Evolutionary conservation across 2,797 vertebrate species (phyloP).

Genomic region (Sphaeramia orbicularis): DNA sequence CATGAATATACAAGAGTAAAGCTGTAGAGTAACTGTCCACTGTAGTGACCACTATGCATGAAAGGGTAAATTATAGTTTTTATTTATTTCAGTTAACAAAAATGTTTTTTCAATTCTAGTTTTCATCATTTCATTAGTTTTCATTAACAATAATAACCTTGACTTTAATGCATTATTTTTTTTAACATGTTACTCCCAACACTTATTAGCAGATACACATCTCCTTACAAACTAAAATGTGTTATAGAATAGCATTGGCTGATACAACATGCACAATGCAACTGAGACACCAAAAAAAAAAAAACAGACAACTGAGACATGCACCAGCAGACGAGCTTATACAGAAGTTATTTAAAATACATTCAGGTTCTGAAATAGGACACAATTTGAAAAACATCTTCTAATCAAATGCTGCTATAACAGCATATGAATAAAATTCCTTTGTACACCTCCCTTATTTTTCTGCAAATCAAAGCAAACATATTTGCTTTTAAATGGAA

Average conservation of each 20-base stretch:
- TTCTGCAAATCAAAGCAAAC: constrained; percentile 48
- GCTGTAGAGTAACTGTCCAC: too few relatives aligned
- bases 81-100: too few relatives aligned
- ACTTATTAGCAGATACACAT: too few relatives aligned
- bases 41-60: too few relatives aligned
- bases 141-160: too few relatives aligned
- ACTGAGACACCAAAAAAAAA: too few relatives aligned
- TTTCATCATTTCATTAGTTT: too few relatives aligned
- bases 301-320: not conserved
- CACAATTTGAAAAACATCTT: constrained; percentile 1
- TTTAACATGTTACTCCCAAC: too few relatives aligned
- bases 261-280: not conserved
- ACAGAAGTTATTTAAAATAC: not conserved
- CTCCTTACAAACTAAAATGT: not conserved
- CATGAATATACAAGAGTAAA: too few relatives aligned
- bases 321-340: not conserved
- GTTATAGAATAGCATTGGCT: not conserved
- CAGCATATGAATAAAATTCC: constrained; percentile 23
- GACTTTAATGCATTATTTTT: too few relatives aligned
- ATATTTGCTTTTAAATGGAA: constrained; percentile 29
- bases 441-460: constrained; percentile 18
- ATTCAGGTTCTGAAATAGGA: constrained; percentile 8
- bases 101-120: too few relatives aligned
- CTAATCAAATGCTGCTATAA: constrained; percentile 28
- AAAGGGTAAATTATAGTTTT: too few relatives aligned